Conservation (phyloP, 2,797 vertebrate species). For the Poecilia wingei region DNA sequence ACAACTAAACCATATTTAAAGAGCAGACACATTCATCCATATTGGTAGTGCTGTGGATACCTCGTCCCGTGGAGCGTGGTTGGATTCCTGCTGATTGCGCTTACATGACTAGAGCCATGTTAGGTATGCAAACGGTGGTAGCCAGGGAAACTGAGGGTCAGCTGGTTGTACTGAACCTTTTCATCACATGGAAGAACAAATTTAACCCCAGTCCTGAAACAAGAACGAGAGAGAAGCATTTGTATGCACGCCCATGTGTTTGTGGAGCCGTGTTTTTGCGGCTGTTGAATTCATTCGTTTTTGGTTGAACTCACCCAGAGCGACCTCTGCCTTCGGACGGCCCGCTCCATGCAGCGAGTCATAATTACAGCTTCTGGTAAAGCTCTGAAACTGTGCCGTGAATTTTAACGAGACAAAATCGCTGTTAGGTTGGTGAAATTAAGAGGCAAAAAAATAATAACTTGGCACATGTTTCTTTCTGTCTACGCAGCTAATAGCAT, state of each 20-base stretch:
- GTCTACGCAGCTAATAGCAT: not conserved
- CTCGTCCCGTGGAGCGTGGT: conserved; percentile 37
- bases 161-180: conserved; percentile 12
- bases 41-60: conserved; percentile 7
- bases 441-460: too few species aligned
- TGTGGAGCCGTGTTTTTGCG: conserved; percentile 20
- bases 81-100: conserved; percentile 34
- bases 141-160: conserved; percentile 45
- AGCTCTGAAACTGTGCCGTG: not conserved
- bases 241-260: conserved; percentile 53
- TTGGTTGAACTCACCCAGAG: conserved; percentile 40
- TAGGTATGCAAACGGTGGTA: conserved; percentile 61
- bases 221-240: conserved; percentile 43
- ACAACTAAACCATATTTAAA: conserved; percentile 61
- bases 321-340: conserved; percentile 41
- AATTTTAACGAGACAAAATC: not conserved
- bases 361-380: not conserved
- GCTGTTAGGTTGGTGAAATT: not conserved
- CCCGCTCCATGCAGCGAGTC: not conserved
- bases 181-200: conserved; percentile 25
- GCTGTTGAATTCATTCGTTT: conserved; percentile 11
- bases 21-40: conserved; percentile 31
- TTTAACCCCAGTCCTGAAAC: conserved; percentile 24
- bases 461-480: too few species aligned
- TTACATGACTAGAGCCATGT: conserved; percentile 15